phyloP scores from a whole-genome alignment of 2,113 vertebrate genomes.

The Ranitomeya variabilis region DNA sequence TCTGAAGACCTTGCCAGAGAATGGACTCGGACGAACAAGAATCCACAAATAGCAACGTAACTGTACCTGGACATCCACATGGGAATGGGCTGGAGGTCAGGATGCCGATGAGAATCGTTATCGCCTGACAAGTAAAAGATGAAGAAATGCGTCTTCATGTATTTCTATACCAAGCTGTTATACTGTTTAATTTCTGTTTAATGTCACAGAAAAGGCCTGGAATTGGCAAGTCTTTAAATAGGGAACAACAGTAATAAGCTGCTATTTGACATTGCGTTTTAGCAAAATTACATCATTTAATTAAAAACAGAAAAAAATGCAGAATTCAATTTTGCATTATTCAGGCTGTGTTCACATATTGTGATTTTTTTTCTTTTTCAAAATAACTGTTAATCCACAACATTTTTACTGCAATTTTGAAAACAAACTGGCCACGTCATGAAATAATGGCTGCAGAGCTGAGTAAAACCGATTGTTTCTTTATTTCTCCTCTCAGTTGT shows the following conservation, averaged over 20 bases:
- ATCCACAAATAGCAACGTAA: slow-evolving; percentile 47
- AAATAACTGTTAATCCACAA: too few relatives aligned
- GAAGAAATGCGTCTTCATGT: background rate
- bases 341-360: too few relatives aligned
- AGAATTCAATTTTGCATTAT: too few relatives aligned
- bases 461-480: too few relatives aligned
- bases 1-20: slow-evolving; percentile 20
- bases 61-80: slow-evolving; percentile 26
- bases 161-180: background rate
- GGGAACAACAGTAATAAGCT: background rate
- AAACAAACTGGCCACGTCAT: too few relatives aligned
- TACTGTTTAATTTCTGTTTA: background rate
- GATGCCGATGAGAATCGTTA: background rate
- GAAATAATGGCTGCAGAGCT: too few relatives aligned
- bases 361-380: too few relatives aligned
- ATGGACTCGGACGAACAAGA: slow-evolving; percentile 3
- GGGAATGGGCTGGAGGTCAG: background rate
- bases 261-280: background rate
- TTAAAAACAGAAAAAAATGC: too few relatives aligned
- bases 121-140: background rate
- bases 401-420: too few relatives aligned
- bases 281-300: too few relatives aligned
- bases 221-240: background rate
- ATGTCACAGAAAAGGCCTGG: background rate
- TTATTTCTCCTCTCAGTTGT: too few relatives aligned